Percentiles rank a stretch among this genome's conserved stretches.
Conservation (phyloP, 2,888 invertebrate genomes). For the Amphipoea lucens region DNA sequence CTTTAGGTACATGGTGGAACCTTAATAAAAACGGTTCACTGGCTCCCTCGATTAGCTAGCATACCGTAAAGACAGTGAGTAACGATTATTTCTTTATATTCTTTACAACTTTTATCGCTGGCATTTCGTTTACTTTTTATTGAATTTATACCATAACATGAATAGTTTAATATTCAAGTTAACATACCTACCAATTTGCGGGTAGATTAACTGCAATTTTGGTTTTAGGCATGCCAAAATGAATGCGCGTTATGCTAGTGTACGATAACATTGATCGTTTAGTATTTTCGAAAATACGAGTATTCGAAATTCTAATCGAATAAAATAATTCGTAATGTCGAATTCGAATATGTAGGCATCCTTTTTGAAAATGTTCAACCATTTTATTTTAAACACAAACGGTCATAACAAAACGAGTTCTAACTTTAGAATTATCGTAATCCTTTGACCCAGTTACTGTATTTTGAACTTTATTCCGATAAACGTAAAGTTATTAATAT, state of each 20-base stretch:
- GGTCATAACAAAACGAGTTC: not conserved
- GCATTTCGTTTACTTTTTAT: slow-evolving; percentile 6
- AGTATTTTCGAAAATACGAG: not conserved
- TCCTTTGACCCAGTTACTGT: not conserved
- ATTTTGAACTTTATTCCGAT: not conserved
- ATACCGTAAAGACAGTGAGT: slow-evolving; percentile 56
- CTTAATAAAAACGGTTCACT: slow-evolving; percentile 65
- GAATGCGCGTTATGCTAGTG: not conserved
- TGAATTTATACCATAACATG: not conserved
- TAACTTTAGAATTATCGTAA: not conserved
- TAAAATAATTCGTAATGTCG: no score
- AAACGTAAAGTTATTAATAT: not conserved
- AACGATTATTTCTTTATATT: slow-evolving; percentile 45
- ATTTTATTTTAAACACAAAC: not conserved
- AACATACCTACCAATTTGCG: slow-evolving; percentile 12
- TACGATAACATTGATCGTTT: not conserved
- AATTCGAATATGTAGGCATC: not conserved
- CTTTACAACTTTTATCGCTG: slow-evolving; percentile 19
- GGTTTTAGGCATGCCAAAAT: slow-evolving; percentile 12
- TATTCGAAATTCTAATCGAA: no score
- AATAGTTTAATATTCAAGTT: slow-evolving; percentile 1
- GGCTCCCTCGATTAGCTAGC: slow-evolving; percentile 56
- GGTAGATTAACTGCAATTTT: slow-evolving; percentile 25
- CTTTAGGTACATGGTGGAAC: slow-evolving; percentile 32
- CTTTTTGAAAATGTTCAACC: not conserved